Evolutionary conservation across 2,888 invertebrate genomes (phyloP).

Genomic region (Macrophya alboannulata): DNA sequence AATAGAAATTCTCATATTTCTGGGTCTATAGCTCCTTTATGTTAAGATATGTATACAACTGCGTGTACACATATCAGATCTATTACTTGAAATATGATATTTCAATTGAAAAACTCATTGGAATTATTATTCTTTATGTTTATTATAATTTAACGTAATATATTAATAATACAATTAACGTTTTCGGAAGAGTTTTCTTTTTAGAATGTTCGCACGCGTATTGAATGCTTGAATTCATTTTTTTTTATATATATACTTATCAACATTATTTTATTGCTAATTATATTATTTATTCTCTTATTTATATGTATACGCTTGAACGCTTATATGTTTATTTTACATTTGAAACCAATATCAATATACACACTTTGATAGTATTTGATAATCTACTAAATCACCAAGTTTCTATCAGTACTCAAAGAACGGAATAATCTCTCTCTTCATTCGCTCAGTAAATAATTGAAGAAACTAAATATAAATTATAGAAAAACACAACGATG

Average conservation of each 20-base stretch:
- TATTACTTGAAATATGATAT: constrained; percentile 37
- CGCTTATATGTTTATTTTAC: constrained; percentile 73
- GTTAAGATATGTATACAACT: constrained; percentile 21
- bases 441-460: not conserved
- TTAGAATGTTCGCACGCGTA: constrained; percentile 60
- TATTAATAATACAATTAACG: constrained; percentile 58
- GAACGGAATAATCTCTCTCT: not conserved
- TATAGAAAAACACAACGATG: not conserved
- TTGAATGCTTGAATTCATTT: constrained; percentile 57
- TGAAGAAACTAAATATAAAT: not conserved
- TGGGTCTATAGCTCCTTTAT: constrained; percentile 41
- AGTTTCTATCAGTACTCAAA: constrained; percentile 42
- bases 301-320: constrained; percentile 63
- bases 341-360: constrained; percentile 72
- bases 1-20: constrained; percentile 31
- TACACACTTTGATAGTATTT: constrained; percentile 66
- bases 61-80: constrained; percentile 20
- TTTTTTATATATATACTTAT: constrained; percentile 60
- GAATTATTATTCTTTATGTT: constrained; percentile 40
- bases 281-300: constrained; percentile 68
- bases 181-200: constrained; percentile 60
- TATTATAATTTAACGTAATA: constrained; percentile 55
- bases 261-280: constrained; percentile 71
- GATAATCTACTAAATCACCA: constrained; percentile 42
- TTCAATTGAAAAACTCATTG: constrained; percentile 20